Percentiles rank a stretch among this genome's conserved stretches.
These are phyloP conservation scores for Tribolium freemani DNA, from an alignment of 2,888 invertebrate genomes.

Conservation along the genomic window DNA sequence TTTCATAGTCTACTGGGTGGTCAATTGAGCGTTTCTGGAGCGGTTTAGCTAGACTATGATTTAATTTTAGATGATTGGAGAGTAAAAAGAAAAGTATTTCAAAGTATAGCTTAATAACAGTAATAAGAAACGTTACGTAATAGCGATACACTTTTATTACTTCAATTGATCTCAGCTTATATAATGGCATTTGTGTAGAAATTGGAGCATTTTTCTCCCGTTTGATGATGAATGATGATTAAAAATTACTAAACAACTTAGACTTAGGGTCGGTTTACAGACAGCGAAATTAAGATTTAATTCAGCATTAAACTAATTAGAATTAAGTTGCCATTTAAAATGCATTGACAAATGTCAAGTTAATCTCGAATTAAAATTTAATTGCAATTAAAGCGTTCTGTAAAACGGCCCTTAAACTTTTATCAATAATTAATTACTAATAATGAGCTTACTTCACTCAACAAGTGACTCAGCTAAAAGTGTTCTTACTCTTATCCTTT, in stretches of 20 bases:
- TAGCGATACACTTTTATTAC: not conserved
- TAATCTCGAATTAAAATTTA: too few relatives aligned
- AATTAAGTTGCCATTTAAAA: too few relatives aligned
- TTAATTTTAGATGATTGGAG: not conserved
- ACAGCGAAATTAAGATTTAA: too few relatives aligned
- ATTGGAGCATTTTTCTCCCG: not conserved
- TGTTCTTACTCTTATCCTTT: too few relatives aligned
- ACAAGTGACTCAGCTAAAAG: too few relatives aligned
- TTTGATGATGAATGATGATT: not conserved
- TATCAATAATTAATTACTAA: too few relatives aligned
- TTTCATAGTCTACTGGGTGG: slow-evolving; percentile 2
- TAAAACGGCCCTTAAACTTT: too few relatives aligned
- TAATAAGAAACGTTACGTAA: slow-evolving; percentile 5
- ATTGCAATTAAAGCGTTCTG: too few relatives aligned
- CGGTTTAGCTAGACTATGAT: not conserved
- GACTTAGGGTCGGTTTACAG: too few relatives aligned
- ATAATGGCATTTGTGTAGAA: not conserved
- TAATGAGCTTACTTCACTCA: too few relatives aligned
- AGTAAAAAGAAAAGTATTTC: slow-evolving; percentile 1
- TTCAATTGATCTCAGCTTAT: not conserved
- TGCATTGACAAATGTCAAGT: too few relatives aligned
- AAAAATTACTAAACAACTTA: not conserved
- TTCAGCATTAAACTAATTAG: too few relatives aligned
- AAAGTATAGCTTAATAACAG: not conserved
- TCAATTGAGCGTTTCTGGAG: slow-evolving; percentile 7